Conservation (phyloP, 1,140 invertebrate genomes). For the Pectinophora gossypiella region DNA sequence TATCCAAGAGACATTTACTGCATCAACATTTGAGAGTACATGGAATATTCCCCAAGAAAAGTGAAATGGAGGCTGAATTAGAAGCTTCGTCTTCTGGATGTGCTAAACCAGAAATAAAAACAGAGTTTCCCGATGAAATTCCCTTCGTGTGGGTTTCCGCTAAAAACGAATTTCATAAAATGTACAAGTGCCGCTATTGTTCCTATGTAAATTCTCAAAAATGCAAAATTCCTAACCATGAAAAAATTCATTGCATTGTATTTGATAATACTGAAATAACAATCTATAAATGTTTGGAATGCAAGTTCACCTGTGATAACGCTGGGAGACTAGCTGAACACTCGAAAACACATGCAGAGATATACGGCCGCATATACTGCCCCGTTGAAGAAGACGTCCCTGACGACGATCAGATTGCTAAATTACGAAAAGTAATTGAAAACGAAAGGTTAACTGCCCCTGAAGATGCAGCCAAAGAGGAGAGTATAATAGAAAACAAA, state of each 20-base stretch:
- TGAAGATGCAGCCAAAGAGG: slow-evolving; percentile 33
- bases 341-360: slow-evolving; percentile 85
- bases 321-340: slow-evolving; percentile 85
- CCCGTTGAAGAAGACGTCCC: slow-evolving; percentile 78
- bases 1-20: slow-evolving; percentile 85
- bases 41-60: slow-evolving; percentile 73
- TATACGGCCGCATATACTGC: slow-evolving; percentile 82
- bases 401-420: slow-evolving; percentile 82
- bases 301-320: slow-evolving; percentile 88
- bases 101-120: slow-evolving; percentile 23
- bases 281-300: slow-evolving; percentile 81
- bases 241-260: slow-evolving; percentile 85
- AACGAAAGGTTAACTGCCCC: slow-evolving; percentile 37
- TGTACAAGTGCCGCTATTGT: slow-evolving; percentile 90
- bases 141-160: slow-evolving; percentile 85
- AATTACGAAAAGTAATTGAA: slow-evolving; percentile 73
- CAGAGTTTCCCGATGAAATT: slow-evolving; percentile 58
- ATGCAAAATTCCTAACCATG: slow-evolving; percentile 89
- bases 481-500: slow-evolving; percentile 27
- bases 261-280: slow-evolving; percentile 69
- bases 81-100: slow-evolving; percentile 28
- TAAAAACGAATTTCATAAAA: slow-evolving; percentile 84
- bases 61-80: slow-evolving; percentile 45
- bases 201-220: slow-evolving; percentile 88
- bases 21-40: slow-evolving; percentile 88